Conservation (phyloP, 2,888 invertebrate species). For the Stenichneumon culpator region DNA sequence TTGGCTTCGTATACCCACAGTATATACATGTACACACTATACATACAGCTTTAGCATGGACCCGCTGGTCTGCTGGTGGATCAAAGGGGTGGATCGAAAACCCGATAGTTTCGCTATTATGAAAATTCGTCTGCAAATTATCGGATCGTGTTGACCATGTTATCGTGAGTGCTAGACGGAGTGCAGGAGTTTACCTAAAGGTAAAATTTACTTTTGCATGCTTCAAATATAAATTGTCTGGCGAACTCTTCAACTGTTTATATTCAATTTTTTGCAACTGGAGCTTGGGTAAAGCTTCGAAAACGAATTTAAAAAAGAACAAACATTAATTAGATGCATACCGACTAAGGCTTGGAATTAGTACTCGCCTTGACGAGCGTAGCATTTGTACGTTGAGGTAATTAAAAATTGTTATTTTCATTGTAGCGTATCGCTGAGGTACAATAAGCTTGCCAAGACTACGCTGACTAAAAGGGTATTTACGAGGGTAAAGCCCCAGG, state of each 20-base stretch:
- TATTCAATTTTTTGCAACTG: neutral
- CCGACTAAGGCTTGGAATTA: neutral
- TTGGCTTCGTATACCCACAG: conserved; percentile 13
- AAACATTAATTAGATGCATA: conserved; percentile 19
- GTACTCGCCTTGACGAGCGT: neutral
- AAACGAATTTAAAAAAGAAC: neutral
- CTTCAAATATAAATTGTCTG: neutral
- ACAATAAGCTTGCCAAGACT: conserved; percentile 46
- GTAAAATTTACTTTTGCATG: conserved; percentile 14
- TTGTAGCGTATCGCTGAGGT: conserved; percentile 32
- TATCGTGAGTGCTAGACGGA: conserved; percentile 3
- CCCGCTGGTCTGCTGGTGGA: conserved; percentile 45
- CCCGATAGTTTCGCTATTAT: conserved; percentile 43
- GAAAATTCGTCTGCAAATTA: conserved; percentile 55
- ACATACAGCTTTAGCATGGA: conserved; percentile 31
- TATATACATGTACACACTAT: conserved; percentile 20
- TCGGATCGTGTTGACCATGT: conserved; percentile 33
- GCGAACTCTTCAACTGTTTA: neutral
- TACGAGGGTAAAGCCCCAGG: conserved; percentile 62
- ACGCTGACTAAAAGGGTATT: conserved; percentile 61
- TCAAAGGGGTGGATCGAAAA: conserved; percentile 59
- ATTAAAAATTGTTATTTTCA: conserved; percentile 50
- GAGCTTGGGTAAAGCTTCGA: neutral
- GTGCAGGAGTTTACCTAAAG: neutral
- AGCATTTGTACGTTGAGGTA: conserved; percentile 22